phyloP scores from a whole-genome alignment of 2,888 invertebrate species.

The Conops quadrifasciatus region DNA sequence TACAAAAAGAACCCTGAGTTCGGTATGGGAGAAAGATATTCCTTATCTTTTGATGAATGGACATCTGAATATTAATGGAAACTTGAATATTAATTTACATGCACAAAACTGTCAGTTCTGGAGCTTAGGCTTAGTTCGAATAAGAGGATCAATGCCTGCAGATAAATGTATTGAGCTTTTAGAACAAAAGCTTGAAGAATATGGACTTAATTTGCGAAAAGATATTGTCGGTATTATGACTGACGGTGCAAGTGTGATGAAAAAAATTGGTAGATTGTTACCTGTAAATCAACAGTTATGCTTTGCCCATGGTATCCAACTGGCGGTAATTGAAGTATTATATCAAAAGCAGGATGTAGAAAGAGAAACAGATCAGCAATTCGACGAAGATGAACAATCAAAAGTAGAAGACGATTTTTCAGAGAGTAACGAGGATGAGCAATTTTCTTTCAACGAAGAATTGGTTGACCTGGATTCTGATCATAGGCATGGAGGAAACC shows the following conservation, averaged over 20 bases:
- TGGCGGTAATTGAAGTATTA: conserved; percentile 23
- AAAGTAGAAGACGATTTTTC: too few species aligned
- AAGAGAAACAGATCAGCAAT: not conserved
- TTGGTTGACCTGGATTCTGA: not conserved
- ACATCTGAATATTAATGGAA: not conserved
- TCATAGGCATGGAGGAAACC: too few species aligned
- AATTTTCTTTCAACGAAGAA: too few species aligned
- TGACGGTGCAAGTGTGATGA: conserved; percentile 29
- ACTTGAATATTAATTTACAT: not conserved
- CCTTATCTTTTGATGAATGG: conserved; percentile 3
- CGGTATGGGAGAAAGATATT: conserved; percentile 4
- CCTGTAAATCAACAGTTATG: conserved; percentile 19
- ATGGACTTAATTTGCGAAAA: conserved; percentile 11
- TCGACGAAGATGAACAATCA: not conserved
- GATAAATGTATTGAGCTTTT: conserved; percentile 18
- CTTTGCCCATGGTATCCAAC: conserved; percentile 28
- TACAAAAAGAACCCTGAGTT: too few species aligned
- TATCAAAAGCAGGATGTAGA: conserved; percentile 6
- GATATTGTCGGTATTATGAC: conserved; percentile 31
- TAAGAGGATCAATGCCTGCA: conserved; percentile 27
- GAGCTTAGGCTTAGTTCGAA: conserved; percentile 1
- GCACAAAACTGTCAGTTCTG: not conserved
- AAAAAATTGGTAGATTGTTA: conserved; percentile 24
- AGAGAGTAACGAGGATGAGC: too few species aligned
- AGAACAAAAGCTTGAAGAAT: not conserved